phyloP scores from a whole-genome alignment of 2,113 vertebrate species.

The Rhynchopsitta pachyrhyncha region DNA sequence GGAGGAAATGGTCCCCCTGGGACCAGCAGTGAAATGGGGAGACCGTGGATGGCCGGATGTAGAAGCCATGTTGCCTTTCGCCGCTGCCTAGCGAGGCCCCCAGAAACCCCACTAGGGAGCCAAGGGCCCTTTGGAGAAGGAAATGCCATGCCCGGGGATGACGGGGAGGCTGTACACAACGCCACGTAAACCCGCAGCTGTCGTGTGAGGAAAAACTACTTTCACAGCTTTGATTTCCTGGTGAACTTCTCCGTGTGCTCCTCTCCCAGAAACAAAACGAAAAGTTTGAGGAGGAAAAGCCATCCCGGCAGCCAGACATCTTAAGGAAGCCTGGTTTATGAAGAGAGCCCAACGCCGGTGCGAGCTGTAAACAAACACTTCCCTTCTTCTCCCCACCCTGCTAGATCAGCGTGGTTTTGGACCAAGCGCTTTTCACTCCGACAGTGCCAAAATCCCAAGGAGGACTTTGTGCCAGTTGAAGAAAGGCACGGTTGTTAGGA shows the following conservation, averaged over 20 bases:
- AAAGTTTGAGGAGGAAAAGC: neutral
- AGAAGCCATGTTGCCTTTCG: neutral
- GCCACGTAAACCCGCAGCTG: constrained; percentile 20
- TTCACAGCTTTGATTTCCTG: constrained; percentile 31
- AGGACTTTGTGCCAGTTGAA: constrained; percentile 41
- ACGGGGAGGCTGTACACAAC: neutral
- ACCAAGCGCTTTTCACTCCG: neutral
- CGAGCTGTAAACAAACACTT: constrained; percentile 38
- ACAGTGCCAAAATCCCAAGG: constrained; percentile 36
- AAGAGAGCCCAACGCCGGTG: neutral
- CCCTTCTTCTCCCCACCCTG: constrained; percentile 22
- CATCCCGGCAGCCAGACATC: neutral
- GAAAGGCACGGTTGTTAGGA: constrained; percentile 35
- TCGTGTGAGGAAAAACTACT: neutral
- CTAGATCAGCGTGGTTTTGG: neutral
- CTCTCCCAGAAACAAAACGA: neutral
- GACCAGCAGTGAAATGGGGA: neutral
- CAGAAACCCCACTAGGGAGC: neutral
- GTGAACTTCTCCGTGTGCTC: constrained; percentile 1
- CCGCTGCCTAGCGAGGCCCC: neutral
- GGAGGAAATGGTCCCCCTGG: accelerated
- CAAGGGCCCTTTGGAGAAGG: neutral
- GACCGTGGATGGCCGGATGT: neutral
- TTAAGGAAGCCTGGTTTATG: neutral
- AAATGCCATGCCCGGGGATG: neutral